Percentiles rank a stretch among this genome's conserved stretches.
phyloP scores from a whole-genome alignment of 1,140 invertebrate species.

The Zaprionus africanus region DNA sequence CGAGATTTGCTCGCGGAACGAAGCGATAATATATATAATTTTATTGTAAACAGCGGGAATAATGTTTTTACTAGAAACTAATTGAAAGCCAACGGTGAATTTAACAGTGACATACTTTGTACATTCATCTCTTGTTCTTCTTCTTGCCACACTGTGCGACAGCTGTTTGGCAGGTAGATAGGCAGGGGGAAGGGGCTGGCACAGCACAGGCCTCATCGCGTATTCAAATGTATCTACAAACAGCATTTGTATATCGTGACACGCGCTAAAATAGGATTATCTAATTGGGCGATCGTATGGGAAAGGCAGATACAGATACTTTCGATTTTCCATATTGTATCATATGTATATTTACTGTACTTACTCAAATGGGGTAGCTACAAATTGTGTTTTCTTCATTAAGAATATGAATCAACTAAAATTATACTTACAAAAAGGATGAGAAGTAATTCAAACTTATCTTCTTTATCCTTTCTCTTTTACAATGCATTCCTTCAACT shows the following conservation, averaged over 20 bases:
- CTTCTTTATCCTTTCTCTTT: too few species aligned
- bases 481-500: too few species aligned
- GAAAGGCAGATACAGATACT: neutral
- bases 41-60: slow-evolving; percentile 63
- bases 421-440: too few species aligned
- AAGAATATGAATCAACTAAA: too few species aligned
- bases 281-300: neutral
- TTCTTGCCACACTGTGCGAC: slow-evolving; percentile 33
- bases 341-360: neutral
- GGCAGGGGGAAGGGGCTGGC: neutral
- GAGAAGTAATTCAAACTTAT: too few species aligned
- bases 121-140: slow-evolving; percentile 17
- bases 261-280: slow-evolving; percentile 31
- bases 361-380: neutral
- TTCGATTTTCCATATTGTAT: neutral
- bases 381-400: too few species aligned
- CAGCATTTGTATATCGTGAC: slow-evolving; percentile 50
- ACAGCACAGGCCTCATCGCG: neutral
- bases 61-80: slow-evolving; percentile 57
- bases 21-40: slow-evolving; percentile 24
- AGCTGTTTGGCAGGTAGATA: slow-evolving; percentile 24
- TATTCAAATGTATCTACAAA: slow-evolving; percentile 52
- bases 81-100: slow-evolving; percentile 48
- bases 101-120: slow-evolving; percentile 62
- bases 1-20: neutral